Evolutionary conservation across 2,113 vertebrate species (phyloP).

Genomic region (Meleagris gallopavo): DNA sequence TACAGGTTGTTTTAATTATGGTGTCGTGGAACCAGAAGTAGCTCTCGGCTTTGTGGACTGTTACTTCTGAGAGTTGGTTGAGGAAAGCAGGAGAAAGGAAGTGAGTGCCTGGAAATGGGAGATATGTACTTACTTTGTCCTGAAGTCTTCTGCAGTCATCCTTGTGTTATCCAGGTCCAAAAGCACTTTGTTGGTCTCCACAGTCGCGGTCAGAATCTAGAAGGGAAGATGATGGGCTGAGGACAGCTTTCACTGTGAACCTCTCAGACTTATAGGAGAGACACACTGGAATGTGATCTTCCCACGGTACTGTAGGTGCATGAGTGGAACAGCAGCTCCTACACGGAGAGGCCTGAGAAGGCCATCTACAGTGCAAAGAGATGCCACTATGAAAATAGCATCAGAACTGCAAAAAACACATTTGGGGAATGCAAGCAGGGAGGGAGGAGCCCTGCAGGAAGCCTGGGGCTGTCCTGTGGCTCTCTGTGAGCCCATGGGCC

Average conservation of each 20-base stretch:
- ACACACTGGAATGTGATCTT: rapidly evolving
- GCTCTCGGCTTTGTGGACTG: not conserved
- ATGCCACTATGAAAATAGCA: not conserved
- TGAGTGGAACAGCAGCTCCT: not conserved
- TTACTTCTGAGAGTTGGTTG: not conserved
- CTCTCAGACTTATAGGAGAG: not conserved
- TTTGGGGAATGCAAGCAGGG: not conserved
- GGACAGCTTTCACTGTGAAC: not conserved
- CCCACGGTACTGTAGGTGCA: too few species aligned
- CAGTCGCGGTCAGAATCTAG: conserved; percentile 67
- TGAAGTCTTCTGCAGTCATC: conserved; percentile 90
- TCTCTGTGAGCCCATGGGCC: not conserved
- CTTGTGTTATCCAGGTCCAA: conserved; percentile 87
- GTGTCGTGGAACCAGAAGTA: not conserved
- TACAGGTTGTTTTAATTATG: not conserved
- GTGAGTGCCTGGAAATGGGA: not conserved
- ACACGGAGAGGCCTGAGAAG: not conserved
- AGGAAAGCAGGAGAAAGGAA: not conserved
- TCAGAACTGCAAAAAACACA: not conserved
- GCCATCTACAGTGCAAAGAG: not conserved
- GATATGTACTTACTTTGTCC: conserved; percentile 84
- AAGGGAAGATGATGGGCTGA: not conserved
- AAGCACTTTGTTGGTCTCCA: conserved; percentile 76
- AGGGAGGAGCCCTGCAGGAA: not conserved
- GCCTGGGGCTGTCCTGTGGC: not conserved